Evolutionary conservation across 2,113 vertebrate genomes (phyloP).

Genomic region (Naja naja): DNA sequence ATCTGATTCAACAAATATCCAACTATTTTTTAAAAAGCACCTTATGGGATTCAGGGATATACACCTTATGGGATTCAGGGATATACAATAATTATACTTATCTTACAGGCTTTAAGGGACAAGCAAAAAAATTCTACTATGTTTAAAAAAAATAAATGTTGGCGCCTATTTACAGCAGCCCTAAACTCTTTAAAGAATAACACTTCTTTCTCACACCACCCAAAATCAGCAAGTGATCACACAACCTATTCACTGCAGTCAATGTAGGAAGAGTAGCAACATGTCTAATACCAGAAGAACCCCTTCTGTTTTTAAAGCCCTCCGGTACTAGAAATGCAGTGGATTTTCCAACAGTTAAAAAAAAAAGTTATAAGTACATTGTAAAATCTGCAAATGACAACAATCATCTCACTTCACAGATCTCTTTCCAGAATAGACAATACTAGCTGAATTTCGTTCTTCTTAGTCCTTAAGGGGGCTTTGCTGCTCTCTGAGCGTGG

Average conservation of each 20-base stretch:
- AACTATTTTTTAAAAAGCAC: neutral
- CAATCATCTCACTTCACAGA: neutral
- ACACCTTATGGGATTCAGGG: neutral
- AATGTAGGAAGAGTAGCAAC: neutral
- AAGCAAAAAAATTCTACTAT: neutral
- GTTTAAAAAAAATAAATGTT: neutral
- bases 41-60: neutral
- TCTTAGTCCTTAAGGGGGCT: neutral
- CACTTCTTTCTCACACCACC: neutral
- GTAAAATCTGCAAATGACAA: neutral
- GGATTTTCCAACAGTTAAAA: neutral
- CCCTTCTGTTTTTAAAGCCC: neutral
- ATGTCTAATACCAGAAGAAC: neutral
- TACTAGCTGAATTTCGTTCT: neutral
- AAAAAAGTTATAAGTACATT: neutral
- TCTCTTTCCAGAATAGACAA: neutral
- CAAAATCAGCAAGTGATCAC: neutral
- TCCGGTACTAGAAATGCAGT: neutral
- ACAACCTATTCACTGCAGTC: neutral
- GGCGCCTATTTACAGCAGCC: neutral
- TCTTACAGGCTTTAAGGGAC: neutral
- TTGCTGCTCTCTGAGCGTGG: neutral
- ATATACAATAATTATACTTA: neutral
- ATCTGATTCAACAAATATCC: neutral
- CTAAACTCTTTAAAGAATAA: neutral